Base-by-base conservation (phyloP, 2,113 vertebrate species). In the Ancistrus triradiatus region DNA sequence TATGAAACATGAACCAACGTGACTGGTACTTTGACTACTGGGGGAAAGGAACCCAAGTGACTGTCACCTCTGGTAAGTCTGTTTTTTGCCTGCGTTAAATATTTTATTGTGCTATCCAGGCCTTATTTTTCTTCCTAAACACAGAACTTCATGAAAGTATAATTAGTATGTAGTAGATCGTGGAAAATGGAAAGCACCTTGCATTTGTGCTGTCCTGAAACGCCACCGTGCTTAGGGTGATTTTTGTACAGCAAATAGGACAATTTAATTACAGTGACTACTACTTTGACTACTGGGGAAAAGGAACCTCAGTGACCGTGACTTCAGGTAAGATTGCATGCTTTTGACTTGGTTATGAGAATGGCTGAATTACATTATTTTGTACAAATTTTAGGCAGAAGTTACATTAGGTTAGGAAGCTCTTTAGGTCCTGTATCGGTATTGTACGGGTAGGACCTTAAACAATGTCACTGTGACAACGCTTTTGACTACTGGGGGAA, bases 301-400 rank as follows among this genome's bases (percentile, higher is more conserved):
- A 13, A 6, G 79, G 78, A 0, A 35, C 37, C 1, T 10, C 3
- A 53, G 78, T 72, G 6, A 72, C 69, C 1, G 69, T 72, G 10
- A 61, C 56, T 40, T 63, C 76, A 55, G 80, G 80, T 83, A 74
- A 80, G 73, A 52, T 8, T n/a, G 14, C 6, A 42, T n/a, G 2
- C 14, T 9, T 37, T 37, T 9, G n/a, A n/a, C 15, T 10, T 4
- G 27, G 27, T 31, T 31, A 31, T 4, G 27, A 3, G 3, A 31
- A 31, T 31, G 7, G 27, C 7, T 31, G 7, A 3, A 4, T 31
- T 31, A 31, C 27, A 31, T 7, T 31, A 7, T 31, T 31, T 31
- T 31, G 27, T 31, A 31, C 27, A 31, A 31, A 31, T 31, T n/a
- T n/a, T n/a, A n/a, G n/a, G n/a, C n/a, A n/a, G 27, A 31, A 31